Percentiles rank a stretch among this genome's conserved stretches.
These are phyloP conservation scores for Heptranchias perlo DNA, from an alignment of 2,113 vertebrate genomes.

Conservation along the genomic window DNA sequence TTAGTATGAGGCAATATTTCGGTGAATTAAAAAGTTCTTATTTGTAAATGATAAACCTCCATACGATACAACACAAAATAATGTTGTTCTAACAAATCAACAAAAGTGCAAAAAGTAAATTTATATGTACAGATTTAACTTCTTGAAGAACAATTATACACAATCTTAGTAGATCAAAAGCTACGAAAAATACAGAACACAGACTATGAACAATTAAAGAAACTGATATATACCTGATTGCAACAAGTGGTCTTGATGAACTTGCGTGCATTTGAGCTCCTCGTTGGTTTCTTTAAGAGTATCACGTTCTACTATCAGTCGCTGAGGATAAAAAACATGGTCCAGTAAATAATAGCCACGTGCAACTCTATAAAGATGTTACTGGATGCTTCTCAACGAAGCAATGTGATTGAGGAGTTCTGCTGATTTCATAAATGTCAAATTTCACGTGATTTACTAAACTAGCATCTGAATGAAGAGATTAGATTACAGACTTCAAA, in stretches of 20 bases:
- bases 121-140: neutral
- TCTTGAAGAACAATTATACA: neutral
- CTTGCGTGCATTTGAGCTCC: conserved; percentile 85
- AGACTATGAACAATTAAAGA: neutral
- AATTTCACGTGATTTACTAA: neutral
- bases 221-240: conserved; percentile 68
- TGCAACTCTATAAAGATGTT: neutral
- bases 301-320: conserved; percentile 83
- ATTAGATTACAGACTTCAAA: neutral
- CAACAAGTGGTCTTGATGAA: conserved; percentile 80
- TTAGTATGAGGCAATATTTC: neutral
- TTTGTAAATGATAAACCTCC: neutral
- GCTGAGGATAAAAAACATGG: conserved; percentile 53
- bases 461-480: neutral
- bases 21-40: neutral
- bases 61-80: neutral
- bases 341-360: neutral
- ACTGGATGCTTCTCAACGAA: neutral
- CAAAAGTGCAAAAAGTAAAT: neutral
- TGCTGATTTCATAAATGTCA: neutral
- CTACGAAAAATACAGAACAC: neutral
- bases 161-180: neutral
- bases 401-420: neutral
- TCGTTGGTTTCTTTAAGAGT: conserved; percentile 88
- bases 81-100: neutral